Evolutionary conservation across 1,140 invertebrate species (phyloP), one percentile per base, ranked within the genome.

Genomic region (Rhizoglyphus robini): DNA sequence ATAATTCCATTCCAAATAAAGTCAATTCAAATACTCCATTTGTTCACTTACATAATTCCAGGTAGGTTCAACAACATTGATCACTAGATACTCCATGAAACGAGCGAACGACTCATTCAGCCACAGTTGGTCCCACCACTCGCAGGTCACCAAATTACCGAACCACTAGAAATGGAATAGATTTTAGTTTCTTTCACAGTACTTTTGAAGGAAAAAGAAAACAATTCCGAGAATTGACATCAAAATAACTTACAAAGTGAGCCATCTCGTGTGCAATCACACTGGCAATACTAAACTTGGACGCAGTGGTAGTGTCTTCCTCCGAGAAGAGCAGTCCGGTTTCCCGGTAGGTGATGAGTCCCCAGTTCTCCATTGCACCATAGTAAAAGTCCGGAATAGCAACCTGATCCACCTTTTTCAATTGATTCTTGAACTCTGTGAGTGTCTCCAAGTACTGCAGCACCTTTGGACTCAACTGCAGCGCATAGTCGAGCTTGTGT

Each of bases 111-210:
- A 90, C 79, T 93, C 89, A 75, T 91, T 92, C 11, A 93, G 76
- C 88, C 88, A 94, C 0, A 94, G 75, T 74, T 93, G 84, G 88
- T 87, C 84, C 90, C 88, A 94, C 88, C 88, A 93, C 69, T 84
- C 68, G 67, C 65, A 69, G 4, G 74, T 92, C 0, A 93, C 89
- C 3, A 92, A 76, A 71, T 86, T 84, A 0, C 88, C 90, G 75
- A 92, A 92, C 73, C 73, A 74, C 18, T 69, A 85, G 94, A 5
- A 82, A 83, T n/a, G n/a, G n/a, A 41, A 18, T 41, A 41, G 36
- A 41, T 11, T n/a, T n/a, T n/a, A n/a, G n/a, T n/a, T n/a, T n/a
- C n/a, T n/a, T n/a, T n/a, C n/a, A n/a, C n/a, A 41, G 18, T 41
- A 11, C 27, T 30, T 8, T 25, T 30, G 32, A 27, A n/a, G n/a